Percentiles rank a stretch among this genome's conserved stretches.
Conservation (phyloP, 2,797 vertebrate genomes). For the Semotilus atromaculatus region DNA sequence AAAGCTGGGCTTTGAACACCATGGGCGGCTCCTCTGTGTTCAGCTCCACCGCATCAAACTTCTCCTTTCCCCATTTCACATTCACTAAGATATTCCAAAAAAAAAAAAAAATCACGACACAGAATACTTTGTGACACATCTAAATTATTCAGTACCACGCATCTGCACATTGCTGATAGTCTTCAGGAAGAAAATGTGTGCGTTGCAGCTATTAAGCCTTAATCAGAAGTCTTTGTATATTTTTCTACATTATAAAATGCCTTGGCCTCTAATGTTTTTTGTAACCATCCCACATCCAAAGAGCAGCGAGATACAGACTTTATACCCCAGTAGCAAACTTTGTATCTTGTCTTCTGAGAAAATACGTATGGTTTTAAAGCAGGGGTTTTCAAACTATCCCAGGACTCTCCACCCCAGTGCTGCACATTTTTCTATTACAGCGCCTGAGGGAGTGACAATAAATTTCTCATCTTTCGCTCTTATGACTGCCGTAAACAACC, state of each 20-base stretch:
- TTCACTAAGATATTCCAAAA: conserved; percentile 81
- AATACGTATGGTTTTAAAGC: neutral
- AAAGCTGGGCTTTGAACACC: conserved; percentile 99
- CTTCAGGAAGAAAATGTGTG: neutral
- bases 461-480: neutral
- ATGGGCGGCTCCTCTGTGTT: conserved; percentile 98
- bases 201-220: too few relatives aligned
- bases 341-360: too few relatives aligned
- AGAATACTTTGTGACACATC: neutral
- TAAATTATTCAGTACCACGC: neutral
- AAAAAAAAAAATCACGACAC: neutral
- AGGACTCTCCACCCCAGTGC: neutral
- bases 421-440: neutral
- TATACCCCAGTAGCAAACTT: too few relatives aligned
- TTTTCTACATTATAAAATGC: too few relatives aligned
- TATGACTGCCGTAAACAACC: neutral
- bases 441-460: neutral
- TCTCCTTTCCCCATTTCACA: conserved; percentile 99
- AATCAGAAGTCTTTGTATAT: too few relatives aligned
- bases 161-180: neutral
- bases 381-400: neutral
- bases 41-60: conserved; percentile 95
- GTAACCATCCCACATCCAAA: too few relatives aligned
- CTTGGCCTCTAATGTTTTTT: too few relatives aligned
- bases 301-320: too few relatives aligned